phyloP scores from a whole-genome alignment of 2,797 vertebrate species.

The Melanotaenia parkinsoni region DNA sequence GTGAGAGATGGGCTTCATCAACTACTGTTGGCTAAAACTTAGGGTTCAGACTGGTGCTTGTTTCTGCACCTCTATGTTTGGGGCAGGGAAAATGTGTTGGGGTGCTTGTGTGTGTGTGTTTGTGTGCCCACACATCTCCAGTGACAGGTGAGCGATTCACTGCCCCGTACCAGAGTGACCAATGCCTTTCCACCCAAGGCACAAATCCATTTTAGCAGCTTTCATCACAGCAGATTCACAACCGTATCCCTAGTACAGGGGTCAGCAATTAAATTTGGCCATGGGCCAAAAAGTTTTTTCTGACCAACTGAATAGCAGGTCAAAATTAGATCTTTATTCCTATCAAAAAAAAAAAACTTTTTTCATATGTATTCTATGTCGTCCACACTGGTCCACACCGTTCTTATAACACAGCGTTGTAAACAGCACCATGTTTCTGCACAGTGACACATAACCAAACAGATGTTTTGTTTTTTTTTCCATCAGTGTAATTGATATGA shows the following conservation, averaged over 20 bases:
- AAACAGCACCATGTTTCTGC: too few relatives aligned
- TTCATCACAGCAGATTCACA: not conserved
- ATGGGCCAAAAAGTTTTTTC: too few relatives aligned
- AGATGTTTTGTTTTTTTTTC: too few relatives aligned
- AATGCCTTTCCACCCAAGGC: constrained; percentile 60
- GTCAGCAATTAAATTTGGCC: too few relatives aligned
- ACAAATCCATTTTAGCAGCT: constrained; percentile 65
- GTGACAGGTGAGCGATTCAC: constrained; percentile 73
- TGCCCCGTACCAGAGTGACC: constrained; percentile 60
- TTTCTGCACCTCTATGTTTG: constrained; percentile 53
- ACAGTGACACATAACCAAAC: too few relatives aligned
- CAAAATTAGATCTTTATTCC: too few relatives aligned
- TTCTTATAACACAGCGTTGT: too few relatives aligned
- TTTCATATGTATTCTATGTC: too few relatives aligned
- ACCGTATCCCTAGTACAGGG: not conserved
- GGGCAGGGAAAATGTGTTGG: constrained; percentile 21
- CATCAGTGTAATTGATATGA: too few relatives aligned
- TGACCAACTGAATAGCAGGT: too few relatives aligned
- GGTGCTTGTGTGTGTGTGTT: constrained; percentile 26
- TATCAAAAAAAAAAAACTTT: too few relatives aligned
- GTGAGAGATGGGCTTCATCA: constrained; percentile 79
- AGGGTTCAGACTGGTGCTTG: constrained; percentile 48
- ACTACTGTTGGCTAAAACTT: constrained; percentile 55
- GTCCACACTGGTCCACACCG: too few relatives aligned
- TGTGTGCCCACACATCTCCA: constrained; percentile 38